These are phyloP conservation scores for Lasioglossum baleicum DNA, from an alignment of 1,140 invertebrate genomes.

Conservation along the genomic window DNA sequence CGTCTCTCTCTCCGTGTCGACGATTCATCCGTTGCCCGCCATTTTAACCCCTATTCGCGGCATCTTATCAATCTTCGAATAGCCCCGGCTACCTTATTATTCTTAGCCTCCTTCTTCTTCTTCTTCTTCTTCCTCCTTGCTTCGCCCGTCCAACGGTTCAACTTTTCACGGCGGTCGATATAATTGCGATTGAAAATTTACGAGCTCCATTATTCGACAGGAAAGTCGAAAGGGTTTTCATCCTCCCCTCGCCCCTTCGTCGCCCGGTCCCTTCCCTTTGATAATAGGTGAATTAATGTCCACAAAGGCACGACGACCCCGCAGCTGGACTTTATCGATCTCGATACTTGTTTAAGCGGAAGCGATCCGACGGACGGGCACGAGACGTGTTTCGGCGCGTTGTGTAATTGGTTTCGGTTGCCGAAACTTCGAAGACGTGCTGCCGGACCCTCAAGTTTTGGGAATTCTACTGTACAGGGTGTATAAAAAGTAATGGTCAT, in stretches of 20 bases:
- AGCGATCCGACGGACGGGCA: background rate
- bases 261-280: background rate
- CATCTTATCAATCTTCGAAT: constrained; percentile 49
- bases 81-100: constrained; percentile 38
- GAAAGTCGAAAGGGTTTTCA: constrained; percentile 17
- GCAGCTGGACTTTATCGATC: constrained; percentile 31
- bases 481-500: no score
- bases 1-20: background rate
- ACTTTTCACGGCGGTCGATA: background rate
- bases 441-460: background rate
- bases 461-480: no score
- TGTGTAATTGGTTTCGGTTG: background rate
- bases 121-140: background rate
- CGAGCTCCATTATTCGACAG: background rate
- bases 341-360: background rate
- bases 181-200: constrained; percentile 28
- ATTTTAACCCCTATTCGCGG: constrained; percentile 43
- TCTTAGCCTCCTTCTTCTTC: constrained; percentile 30
- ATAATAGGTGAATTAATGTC: constrained; percentile 26
- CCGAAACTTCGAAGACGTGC: background rate
- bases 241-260: no score
- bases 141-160: no score
- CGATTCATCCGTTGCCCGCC: constrained; percentile 11
- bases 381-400: background rate
- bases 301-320: no score